These are phyloP conservation scores for Rhopalosiphum maidis DNA, from an alignment of 1,140 invertebrate species.

Conservation along the genomic window DNA sequence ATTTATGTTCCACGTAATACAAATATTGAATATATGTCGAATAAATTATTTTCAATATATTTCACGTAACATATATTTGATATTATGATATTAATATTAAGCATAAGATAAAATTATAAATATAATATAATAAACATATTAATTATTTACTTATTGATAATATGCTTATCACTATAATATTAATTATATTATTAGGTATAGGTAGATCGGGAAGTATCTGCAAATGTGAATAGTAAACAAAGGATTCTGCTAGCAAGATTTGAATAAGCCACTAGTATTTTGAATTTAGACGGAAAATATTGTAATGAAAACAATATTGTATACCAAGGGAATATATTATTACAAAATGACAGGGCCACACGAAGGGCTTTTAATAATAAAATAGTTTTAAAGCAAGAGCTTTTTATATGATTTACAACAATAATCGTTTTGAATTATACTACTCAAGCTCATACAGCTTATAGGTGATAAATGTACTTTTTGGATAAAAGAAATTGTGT, in stretches of 20 bases:
- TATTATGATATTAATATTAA: not conserved
- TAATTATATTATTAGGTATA: not conserved
- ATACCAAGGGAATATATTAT: not conserved
- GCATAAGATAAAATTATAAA: not conserved
- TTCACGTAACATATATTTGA: not conserved
- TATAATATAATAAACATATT: not conserved
- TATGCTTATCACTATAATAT: not conserved
- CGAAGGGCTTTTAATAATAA: constrained; percentile 18
- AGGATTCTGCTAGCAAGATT: not conserved
- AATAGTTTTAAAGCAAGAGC: not conserved
- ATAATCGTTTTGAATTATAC: constrained; percentile 9
- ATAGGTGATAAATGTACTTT: not conserved
- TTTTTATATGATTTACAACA: not conserved
- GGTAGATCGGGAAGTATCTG: not conserved
- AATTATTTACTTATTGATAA: not conserved
- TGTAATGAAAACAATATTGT: not conserved
- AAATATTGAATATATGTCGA: not conserved
- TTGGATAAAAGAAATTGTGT: not conserved
- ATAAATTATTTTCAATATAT: not conserved
- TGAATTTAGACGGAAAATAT: not conserved
- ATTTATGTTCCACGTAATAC: not conserved
- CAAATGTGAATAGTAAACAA: not conserved
- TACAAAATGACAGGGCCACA: not conserved
- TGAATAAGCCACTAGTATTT: not conserved
- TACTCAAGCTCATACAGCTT: not conserved